phyloP scores from a whole-genome alignment of 2,113 vertebrate species.

The Gallinago paraguaiae region DNA sequence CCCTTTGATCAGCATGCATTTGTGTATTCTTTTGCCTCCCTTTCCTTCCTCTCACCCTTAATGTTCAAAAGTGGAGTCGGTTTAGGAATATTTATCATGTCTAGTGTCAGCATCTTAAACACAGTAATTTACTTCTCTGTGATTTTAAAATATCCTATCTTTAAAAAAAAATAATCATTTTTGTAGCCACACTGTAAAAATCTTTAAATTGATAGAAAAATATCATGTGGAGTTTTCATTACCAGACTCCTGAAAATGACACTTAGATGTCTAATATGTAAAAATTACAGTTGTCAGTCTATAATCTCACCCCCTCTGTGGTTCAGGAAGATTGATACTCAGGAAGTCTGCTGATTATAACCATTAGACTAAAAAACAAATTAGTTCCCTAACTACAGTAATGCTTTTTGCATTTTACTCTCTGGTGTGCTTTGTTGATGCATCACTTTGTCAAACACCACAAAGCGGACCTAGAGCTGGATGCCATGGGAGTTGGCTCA shows the following conservation, averaged over 20 bases:
- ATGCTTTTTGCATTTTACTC: conserved; percentile 1
- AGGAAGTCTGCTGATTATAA: conserved; percentile 63
- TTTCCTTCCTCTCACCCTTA: background rate
- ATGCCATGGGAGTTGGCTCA: background rate
- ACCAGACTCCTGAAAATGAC: conserved; percentile 44
- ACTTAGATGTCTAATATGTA: conserved; percentile 52
- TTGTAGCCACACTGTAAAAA: background rate
- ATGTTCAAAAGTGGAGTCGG: conserved; percentile 7
- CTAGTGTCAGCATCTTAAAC: background rate
- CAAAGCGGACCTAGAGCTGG: background rate
- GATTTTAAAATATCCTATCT: conserved; percentile 11
- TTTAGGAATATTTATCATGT: conserved; percentile 33
- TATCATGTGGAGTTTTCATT: conserved; percentile 47
- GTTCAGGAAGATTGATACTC: conserved; percentile 64
- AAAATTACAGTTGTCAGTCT: conserved; percentile 61
- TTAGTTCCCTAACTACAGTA: conserved; percentile 43
- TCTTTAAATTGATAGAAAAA: background rate
- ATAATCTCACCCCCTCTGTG: conserved; percentile 41
- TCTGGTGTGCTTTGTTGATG: background rate
- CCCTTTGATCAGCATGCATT: background rate
- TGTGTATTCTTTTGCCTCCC: background rate
- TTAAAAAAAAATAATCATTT: background rate
- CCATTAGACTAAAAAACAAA: conserved; percentile 68
- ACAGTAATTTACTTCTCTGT: background rate
- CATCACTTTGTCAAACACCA: background rate